A percentile compares a stretch with the other conserved stretches of the same genome.
These are phyloP conservation scores for Magallana gigas DNA, from an alignment of 1,140 invertebrate genomes.

Conservation along the genomic window DNA sequence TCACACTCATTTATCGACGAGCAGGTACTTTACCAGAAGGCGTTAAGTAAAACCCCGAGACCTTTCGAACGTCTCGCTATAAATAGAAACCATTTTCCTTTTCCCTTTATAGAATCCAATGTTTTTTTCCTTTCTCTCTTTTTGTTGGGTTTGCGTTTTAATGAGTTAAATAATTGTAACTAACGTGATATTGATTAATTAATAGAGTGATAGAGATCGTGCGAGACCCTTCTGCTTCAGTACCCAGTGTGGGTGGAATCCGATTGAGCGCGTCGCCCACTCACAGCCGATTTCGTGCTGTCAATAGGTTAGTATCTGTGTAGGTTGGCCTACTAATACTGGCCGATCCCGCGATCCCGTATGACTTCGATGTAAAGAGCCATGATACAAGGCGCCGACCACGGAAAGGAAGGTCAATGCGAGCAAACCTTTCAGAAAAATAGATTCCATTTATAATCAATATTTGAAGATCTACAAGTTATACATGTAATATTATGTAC, in stretches of 20 bases:
- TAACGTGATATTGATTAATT: no score
- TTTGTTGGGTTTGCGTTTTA: no score
- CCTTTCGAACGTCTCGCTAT: not conserved
- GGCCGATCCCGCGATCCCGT: not conserved
- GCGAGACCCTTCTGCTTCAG: not conserved
- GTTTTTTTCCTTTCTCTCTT: not conserved
- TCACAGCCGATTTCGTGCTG: constrained; percentile 1
- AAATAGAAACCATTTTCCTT: not conserved
- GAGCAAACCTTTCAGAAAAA: no score
- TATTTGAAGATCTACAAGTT: no score
- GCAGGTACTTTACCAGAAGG: not conserved
- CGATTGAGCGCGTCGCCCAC: not conserved
- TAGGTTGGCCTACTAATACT: constrained; percentile 14
- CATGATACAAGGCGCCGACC: no score
- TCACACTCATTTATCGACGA: constrained; percentile 14
- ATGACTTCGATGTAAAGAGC: not conserved
- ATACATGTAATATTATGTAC: no score
- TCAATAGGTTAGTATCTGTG: not conserved
- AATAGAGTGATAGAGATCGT: not conserved
- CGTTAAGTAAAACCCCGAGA: not conserved
- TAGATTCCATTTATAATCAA: no score
- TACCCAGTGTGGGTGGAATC: not conserved
- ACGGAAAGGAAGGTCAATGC: no score
- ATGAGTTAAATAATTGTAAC: no score
- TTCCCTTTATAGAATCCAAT: not conserved